Percentiles rank a stretch among this genome's conserved stretches.
These are phyloP conservation scores for Natrix natrix DNA, from an alignment of 2,797 vertebrate species.

Conservation along the genomic window DNA sequence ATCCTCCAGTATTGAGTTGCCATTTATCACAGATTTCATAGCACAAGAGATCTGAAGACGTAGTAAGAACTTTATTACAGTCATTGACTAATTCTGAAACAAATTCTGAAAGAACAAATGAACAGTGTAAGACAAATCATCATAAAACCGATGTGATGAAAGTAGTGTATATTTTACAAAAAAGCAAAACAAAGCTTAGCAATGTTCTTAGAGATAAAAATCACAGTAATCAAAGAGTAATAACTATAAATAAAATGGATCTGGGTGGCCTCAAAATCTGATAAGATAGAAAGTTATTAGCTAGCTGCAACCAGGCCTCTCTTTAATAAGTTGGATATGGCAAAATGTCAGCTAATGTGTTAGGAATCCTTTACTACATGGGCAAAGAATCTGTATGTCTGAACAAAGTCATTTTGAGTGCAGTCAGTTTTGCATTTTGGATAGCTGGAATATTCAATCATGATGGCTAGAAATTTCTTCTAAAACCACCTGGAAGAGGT, in stretches of 20 bases:
- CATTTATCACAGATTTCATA: constrained; percentile 2
- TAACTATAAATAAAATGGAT: background rate
- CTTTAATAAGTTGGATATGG: background rate
- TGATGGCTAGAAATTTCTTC: background rate
- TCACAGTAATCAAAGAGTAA: background rate
- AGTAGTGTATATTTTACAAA: background rate
- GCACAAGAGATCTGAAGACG: background rate
- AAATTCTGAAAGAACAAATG: background rate
- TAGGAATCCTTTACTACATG: background rate
- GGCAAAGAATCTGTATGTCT: background rate
- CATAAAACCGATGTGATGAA: background rate
- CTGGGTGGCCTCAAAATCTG: background rate
- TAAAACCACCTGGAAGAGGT: background rate
- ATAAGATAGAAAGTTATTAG: background rate
- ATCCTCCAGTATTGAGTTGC: background rate
- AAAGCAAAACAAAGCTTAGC: background rate
- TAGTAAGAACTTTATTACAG: background rate
- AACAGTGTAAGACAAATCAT: background rate
- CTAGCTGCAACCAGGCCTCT: background rate
- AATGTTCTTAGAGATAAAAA: background rate
- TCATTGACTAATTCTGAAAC: background rate
- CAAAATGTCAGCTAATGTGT: background rate
- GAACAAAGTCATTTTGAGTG: constrained; percentile 23
- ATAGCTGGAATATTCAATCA: background rate
- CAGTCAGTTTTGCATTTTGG: background rate